These are phyloP conservation scores for Bubo scandiacus DNA, from an alignment of 2,113 vertebrate genomes.

Conservation along the genomic window DNA sequence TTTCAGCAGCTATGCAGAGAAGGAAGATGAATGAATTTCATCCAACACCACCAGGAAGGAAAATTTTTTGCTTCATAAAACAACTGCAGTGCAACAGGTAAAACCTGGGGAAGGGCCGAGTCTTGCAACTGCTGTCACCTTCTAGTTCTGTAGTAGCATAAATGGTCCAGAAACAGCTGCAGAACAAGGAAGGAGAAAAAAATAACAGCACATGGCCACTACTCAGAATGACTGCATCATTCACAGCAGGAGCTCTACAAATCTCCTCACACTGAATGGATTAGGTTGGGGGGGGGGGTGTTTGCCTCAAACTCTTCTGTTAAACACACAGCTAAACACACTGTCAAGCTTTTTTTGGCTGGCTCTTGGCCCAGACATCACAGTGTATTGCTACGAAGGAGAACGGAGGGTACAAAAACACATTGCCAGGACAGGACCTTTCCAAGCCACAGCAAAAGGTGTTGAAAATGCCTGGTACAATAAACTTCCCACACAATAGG, in stretches of 20 bases:
- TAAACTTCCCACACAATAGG: neutral
- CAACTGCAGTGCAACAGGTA: neutral
- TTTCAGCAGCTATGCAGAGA: neutral
- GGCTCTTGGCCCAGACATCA: neutral
- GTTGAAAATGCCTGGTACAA: neutral
- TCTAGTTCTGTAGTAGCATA: neutral
- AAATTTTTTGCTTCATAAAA: neutral
- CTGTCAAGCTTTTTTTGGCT: neutral
- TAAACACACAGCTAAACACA: neutral
- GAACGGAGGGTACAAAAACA: neutral
- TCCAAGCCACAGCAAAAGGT: neutral
- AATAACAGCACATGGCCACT: neutral
- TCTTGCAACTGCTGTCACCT: neutral
- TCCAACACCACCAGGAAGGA: neutral
- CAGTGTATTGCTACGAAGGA: neutral
- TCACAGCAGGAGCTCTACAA: neutral
- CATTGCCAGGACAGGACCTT: neutral
- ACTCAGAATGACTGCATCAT: neutral
- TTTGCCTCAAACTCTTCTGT: neutral
- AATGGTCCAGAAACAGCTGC: neutral
- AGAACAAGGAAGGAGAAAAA: neutral
- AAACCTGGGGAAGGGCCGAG: neutral
- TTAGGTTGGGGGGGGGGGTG: neutral
- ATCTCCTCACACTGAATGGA: neutral
- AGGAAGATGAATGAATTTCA: neutral